Evolutionary conservation across 2,888 invertebrate species (phyloP), one percentile per base, ranked within the genome.

Genomic region (Cordilura impudica): DNA sequence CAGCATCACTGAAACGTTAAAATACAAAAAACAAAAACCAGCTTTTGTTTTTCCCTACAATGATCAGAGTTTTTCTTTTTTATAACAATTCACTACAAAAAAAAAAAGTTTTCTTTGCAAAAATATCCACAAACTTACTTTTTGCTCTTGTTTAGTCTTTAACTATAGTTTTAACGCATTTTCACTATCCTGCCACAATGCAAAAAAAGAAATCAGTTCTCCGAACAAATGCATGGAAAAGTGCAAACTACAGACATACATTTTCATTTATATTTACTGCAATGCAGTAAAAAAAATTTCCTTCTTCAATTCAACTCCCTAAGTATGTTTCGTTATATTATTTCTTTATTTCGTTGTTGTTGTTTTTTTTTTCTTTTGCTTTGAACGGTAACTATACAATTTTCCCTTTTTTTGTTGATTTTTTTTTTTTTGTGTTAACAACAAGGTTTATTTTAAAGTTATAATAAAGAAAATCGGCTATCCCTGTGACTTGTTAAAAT

Each of bases 281-380:
- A 79, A 51, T 79, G 79, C 79, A 79, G 79, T 79, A 31, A 77
- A 77, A 74, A 65, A 71, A 67, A 67, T 18, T 23, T n/a, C 2
- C 63, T 63, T 66, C 74, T 79, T 79, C 56, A 71, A 51, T 71
- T 58, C 45, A 75, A 75, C 75, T 79, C 75, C 75, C 79, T 63
- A 75, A 79, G 79, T 79, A 76, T 49, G 49, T 69, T 61, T 75
- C 31, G 14, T 26, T 58, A 16, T 47, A 47, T 56, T 29, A 39
- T 12, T 54, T 61, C 31, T 21, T n/a, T n/a, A n/a, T n/a, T n/a
- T n/a, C n/a, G 16, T 14, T 12, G 29, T 35, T 35, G 8, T n/a
- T 31, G 45, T 45, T 56, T 53, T 14, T 45, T 60, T 23, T n/a
- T 31, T 47, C 5, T 23, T 56, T 12, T 58, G 14, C 12, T 18